Base-by-base conservation (phyloP, 2,797 vertebrate genomes). In the Coregonus ussuriensis region DNA sequence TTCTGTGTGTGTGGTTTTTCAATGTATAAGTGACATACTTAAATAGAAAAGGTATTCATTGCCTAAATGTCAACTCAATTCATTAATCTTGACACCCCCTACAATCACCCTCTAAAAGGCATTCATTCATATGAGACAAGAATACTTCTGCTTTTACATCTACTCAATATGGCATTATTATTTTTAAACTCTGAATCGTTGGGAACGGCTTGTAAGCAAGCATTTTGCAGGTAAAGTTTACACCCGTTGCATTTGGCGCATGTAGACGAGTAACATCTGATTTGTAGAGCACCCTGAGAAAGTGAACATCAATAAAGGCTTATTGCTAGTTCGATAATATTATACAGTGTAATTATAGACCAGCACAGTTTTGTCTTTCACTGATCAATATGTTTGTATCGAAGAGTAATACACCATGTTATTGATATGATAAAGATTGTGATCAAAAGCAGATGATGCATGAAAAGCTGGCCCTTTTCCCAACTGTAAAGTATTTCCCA, bases 81-180 rank as follows among this genome's bases (percentile, higher is more conserved):
- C 85, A 89, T 91, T 91, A 91, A 91, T 89, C 84, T 91, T 91
- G 85, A 86, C 29, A 89, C 89, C 80, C 91, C 21, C 81, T 67
- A 37, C 66, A 63, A 21, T 53, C 71, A 70, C 13, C 65, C 37
- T 21, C n/a, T 13, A 5, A 47, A 51, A 14, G 41, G 9, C 11
- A 33, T 33, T 33, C 29, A 15, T 47, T 47, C 29, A 15, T 59
- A n/a, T 18, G 29, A 18, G 65, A 5, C 29, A 33, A 15, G 31
- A 67, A 65, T n/a, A 56, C 0, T 47, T 11, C 53, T 18, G 16
- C 14, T 18, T 18, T 56, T 18, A 11, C 41, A 13, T 47, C 2
- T 47, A 11, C 41, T 47, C 41, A 47, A 47, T 47, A 47, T 47
- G 41, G 9, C 9, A 47, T 47, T 47, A 11, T 3, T 3, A 3